Evolutionary conservation across 1,140 invertebrate species (phyloP), one percentile per base, ranked within the genome.

Genomic region (Lepidotrigona ventralis): DNA sequence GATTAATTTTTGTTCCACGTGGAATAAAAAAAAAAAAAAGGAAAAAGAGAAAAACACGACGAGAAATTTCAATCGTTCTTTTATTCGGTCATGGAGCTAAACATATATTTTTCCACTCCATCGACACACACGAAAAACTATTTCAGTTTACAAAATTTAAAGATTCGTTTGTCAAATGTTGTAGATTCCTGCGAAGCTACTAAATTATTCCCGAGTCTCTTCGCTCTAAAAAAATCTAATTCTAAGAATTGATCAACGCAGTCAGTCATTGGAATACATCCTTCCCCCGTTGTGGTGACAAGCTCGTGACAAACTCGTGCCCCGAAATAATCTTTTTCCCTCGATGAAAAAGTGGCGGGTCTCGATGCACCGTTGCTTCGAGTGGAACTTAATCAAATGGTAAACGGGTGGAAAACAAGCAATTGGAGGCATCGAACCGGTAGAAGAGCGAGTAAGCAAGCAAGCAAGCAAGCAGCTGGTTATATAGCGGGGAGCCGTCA

Each of bases 321-420:
- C 76, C 68, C 68, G 17, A 64, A 77, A 54, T 54, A 54, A 73
- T 73, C 80, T 78, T 73, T 46, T 77, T 64, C 68, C 58, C 46
- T 26, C 39, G 54, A 75, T 21, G 23, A 58, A 54, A 56, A 54
- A 56, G 81, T 63, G 58, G 21, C 54, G 21, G 71, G 81, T 71
- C 63, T 63, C 75, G 71, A 69, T 84, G 83, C 75, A 60, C 82
- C 81, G 46, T 83, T 11, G 58, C 14, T 9, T 54, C 19, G 88
- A 91, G 88, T 90, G 85, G 82, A 90, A 92, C 91, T 93, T 93
- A 93, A 94, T 94, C 91, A 94, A 94, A 93, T 92, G 93, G 93
- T 92, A 94, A 94, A 93, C 91, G 93, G 88, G 89, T 93, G 93
- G 93, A 94, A 94, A 94, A 94, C 93, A 94, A 94, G 93, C 92